Percentiles rank a stretch among this genome's conserved stretches.
These are phyloP conservation scores for Rhopalosiphum maidis DNA, from an alignment of 1,140 invertebrate species.

Conservation along the genomic window DNA sequence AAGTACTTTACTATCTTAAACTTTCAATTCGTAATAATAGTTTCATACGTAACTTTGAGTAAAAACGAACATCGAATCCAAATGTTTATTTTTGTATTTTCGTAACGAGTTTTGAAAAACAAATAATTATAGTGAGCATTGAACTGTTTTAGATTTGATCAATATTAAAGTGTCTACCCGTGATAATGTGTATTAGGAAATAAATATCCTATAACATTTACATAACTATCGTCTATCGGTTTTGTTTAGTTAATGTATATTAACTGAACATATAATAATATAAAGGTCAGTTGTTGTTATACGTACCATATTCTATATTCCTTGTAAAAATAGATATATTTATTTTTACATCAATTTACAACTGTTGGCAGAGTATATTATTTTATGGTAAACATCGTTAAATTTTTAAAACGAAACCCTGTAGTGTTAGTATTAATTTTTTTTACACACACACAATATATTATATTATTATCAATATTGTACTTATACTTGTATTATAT, in stretches of 20 bases:
- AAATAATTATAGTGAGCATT: not conserved
- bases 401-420: not conserved
- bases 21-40: not conserved
- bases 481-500: not conserved
- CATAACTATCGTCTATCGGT: not conserved
- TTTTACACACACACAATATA: not conserved
- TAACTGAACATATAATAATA: not conserved
- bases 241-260: not conserved
- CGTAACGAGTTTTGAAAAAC: not conserved
- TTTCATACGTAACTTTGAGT: not conserved
- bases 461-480: not conserved
- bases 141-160: not conserved
- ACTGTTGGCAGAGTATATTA: not conserved
- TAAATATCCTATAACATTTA: not conserved
- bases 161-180: not conserved
- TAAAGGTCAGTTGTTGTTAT: not conserved
- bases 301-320: not conserved
- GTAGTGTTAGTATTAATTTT: not conserved
- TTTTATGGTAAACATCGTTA: not conserved
- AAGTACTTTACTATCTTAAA: not conserved
- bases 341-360: not conserved
- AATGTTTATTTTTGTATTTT: not conserved
- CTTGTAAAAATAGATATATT: not conserved
- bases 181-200: not conserved
- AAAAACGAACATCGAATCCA: not conserved